Conservation (phyloP, 2,113 vertebrate genomes). For the Anser cygnoides region DNA sequence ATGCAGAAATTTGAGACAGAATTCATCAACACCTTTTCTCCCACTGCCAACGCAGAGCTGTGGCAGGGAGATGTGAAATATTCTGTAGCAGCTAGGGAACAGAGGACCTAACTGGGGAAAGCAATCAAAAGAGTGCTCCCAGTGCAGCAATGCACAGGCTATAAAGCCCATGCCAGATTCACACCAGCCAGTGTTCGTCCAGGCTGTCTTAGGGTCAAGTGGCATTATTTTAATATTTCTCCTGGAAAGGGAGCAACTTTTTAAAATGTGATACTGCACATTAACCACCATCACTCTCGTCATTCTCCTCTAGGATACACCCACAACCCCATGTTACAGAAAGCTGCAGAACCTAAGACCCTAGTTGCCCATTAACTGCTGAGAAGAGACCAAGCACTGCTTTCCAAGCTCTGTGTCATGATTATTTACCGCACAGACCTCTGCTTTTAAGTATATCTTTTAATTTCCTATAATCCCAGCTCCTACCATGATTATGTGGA, state of each 20-base stretch:
- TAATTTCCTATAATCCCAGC: conserved; percentile 76
- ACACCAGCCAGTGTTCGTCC: fast-evolving
- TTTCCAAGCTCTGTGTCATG: conserved; percentile 30
- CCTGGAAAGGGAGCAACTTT: not conserved
- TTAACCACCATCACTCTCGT: conserved; percentile 26
- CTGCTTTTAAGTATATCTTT: conserved; percentile 68
- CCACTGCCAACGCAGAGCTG: conserved; percentile 38
- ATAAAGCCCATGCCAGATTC: not conserved
- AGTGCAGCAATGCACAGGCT: not conserved
- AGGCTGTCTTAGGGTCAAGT: not conserved
- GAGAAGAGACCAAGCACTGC: conserved; percentile 29
- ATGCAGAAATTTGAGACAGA: conserved; percentile 54
- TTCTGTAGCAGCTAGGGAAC: conserved; percentile 17
- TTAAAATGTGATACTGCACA: not conserved
- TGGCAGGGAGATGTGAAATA: conserved; percentile 47
- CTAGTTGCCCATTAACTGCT: not conserved
- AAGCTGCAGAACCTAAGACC: conserved; percentile 1
- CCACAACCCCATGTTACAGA: not conserved
- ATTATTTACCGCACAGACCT: conserved; percentile 53
- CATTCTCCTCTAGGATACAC: conserved; percentile 18
- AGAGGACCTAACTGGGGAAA: not conserved
- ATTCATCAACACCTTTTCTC: conserved; percentile 63
- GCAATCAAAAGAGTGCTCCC: not conserved
- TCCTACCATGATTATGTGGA: conserved; percentile 70
- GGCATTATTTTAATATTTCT: not conserved